Evolutionary conservation across 2,888 invertebrate species (phyloP).

Genomic region (Ceriagrion tenellum): DNA sequence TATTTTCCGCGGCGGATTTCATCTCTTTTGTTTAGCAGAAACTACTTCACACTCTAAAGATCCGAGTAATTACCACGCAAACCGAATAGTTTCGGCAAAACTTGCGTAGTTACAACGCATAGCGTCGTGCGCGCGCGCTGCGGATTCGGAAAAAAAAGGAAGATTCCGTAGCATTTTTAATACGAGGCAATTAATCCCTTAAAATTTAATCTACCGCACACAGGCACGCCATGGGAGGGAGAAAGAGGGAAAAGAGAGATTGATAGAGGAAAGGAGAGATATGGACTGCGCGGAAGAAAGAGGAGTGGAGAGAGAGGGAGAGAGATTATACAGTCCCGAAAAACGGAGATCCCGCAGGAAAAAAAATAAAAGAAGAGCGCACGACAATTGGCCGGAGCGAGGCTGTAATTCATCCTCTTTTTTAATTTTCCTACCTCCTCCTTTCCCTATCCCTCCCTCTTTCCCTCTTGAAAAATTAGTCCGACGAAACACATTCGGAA

Average conservation of each 20-base stretch:
- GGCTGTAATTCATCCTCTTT: constrained; percentile 53
- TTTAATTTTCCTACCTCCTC: neutral
- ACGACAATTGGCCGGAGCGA: constrained; percentile 35
- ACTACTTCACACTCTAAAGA: too few species aligned
- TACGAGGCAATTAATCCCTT: neutral
- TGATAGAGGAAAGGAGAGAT: neutral
- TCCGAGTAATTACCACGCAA: neutral
- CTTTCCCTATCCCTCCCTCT: neutral
- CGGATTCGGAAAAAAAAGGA: neutral
- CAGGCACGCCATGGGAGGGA: neutral
- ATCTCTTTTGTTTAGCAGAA: too few species aligned
- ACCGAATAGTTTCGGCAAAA: neutral
- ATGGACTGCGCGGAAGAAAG: neutral
- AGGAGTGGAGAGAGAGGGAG: neutral
- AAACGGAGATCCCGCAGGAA: neutral
- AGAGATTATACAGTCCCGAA: constrained; percentile 10
- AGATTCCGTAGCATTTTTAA: neutral
- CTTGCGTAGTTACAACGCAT: neutral
- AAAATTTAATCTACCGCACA: constrained; percentile 26
- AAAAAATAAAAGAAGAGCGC: neutral
- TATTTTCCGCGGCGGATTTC: too few species aligned
- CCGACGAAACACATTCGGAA: neutral
- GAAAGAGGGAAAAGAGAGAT: neutral
- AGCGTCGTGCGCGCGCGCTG: neutral
- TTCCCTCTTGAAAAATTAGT: constrained; percentile 21